Evolutionary conservation across 2,888 invertebrate species (phyloP).

Genomic region (Ormyrus thymus): DNA sequence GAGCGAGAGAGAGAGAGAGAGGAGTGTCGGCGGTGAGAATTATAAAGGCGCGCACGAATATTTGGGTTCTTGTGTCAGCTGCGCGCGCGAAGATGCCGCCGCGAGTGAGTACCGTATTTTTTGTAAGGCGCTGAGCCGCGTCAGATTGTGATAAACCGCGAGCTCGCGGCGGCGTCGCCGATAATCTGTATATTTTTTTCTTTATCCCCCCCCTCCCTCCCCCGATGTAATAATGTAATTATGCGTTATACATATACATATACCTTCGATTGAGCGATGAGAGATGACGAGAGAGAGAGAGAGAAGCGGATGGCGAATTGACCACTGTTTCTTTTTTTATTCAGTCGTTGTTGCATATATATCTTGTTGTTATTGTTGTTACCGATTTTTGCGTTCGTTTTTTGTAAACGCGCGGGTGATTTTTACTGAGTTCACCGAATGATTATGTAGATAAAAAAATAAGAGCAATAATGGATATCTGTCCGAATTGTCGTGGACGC

Average conservation of each 20-base stretch:
- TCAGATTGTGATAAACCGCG: slow-evolving; percentile 73
- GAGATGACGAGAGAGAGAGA: background rate
- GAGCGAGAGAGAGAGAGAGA: slow-evolving; percentile 8
- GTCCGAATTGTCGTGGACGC: background rate
- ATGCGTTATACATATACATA: background rate
- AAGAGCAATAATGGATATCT: slow-evolving; percentile 51
- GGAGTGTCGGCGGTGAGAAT: background rate
- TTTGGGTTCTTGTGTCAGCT: slow-evolving; percentile 19
- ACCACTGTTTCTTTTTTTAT: slow-evolving; percentile 29
- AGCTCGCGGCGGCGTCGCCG: slow-evolving; percentile 67
- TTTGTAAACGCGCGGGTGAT: slow-evolving; percentile 21
- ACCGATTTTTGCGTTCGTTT: slow-evolving; percentile 24
- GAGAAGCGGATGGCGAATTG: slow-evolving; percentile 52
- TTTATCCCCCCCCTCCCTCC: background rate
- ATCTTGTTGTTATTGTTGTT: slow-evolving; percentile 38
- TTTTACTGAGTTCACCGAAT: slow-evolving; percentile 16
- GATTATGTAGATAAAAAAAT: slow-evolving; percentile 18
- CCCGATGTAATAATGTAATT: too few relatives aligned
- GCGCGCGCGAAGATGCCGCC: slow-evolving; percentile 61
- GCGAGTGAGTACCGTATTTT: slow-evolving; percentile 72
- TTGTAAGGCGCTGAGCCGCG: slow-evolving; percentile 71
- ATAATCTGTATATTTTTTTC: too few relatives aligned
- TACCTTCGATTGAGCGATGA: slow-evolving; percentile 15
- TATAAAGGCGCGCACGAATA: slow-evolving; percentile 39
- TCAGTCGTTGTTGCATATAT: slow-evolving; percentile 17